Base-by-base conservation (phyloP, 2,797 vertebrate species). In the Nannoperca obscura region DNA sequence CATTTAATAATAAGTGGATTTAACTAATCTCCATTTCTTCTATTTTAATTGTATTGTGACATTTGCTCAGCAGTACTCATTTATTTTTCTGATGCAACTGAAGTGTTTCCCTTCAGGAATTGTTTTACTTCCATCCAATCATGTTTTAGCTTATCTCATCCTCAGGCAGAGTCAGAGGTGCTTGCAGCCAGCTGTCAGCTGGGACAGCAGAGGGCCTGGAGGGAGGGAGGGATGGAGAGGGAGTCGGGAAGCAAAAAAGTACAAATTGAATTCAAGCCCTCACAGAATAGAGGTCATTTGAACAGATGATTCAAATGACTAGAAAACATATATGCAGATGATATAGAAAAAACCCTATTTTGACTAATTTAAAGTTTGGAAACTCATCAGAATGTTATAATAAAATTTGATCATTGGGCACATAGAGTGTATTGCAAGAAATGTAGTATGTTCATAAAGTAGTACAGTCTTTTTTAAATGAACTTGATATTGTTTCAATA, bases 171-270 rank as follows among this genome's bases (percentile, higher is more conserved):
- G 93, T 94, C 91, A 90, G 90, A 90, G 91, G 67, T 70, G 50
- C 94, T 92, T 52, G 78, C 81, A 80, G 91, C 89, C 95, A 96
- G 95, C 94, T 95, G 95, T 92, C 52, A 24, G 87, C 79, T 92
- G 86, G 85, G 90, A 86, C 76, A 84, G 89, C 83, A 85, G 89
- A 93, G 82, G 50, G 46, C 81, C 79, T 75, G 70, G 57, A 61
- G 17, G 53, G 50, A 60, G 40, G 24, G 74, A 73, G 42, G 44
- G 67, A 80, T n/a, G 46, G 44, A 61, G 73, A 47, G 53, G 17
- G 20, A 42, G 65, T n/a, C n/a, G n/a, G 32, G 34, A 36, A 55
- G 49, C 30, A 30, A 50, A 78, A 58, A 69, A 54, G 11, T 1
- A 46, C 42, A 34, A n/a, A 73, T 70, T 7, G 0, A 68, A 81